phyloP scores from a whole-genome alignment of 2,888 invertebrate species.

The Vannuccia rotundouncinata region DNA sequence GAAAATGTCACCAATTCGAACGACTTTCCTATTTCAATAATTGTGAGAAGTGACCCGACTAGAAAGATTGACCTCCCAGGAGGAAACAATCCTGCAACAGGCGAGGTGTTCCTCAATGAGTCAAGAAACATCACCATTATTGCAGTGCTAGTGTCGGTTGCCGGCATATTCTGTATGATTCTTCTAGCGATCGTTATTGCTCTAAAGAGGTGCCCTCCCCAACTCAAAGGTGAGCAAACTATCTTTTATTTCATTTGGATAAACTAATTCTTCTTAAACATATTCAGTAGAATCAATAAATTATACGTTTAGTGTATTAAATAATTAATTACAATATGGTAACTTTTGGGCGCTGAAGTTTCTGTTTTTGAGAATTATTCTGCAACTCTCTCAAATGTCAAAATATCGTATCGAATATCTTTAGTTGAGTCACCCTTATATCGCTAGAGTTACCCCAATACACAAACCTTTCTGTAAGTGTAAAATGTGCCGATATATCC shows the following conservation, averaged over 20 bases:
- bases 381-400: no score
- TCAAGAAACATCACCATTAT: background rate
- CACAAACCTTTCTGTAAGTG: no score
- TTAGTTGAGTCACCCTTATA: no score
- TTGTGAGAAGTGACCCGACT: background rate
- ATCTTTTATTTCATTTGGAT: no score
- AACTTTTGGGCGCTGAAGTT: background rate
- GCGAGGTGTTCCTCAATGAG: background rate
- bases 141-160: slow-evolving; percentile 16
- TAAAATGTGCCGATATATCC: no score
- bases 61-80: background rate
- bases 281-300: background rate
- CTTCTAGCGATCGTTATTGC: background rate
- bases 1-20: background rate
- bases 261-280: background rate
- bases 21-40: background rate
- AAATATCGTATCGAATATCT: no score
- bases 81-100: background rate
- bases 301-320: background rate
- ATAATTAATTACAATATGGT: background rate
- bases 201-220: slow-evolving; percentile 18
- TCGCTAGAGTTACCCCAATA: no score
- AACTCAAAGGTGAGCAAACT: background rate
- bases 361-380: no score
- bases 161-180: slow-evolving; percentile 16